Evolutionary conservation across 2,113 vertebrate genomes (phyloP).

Genomic region (Cyprinodon tularosa): DNA sequence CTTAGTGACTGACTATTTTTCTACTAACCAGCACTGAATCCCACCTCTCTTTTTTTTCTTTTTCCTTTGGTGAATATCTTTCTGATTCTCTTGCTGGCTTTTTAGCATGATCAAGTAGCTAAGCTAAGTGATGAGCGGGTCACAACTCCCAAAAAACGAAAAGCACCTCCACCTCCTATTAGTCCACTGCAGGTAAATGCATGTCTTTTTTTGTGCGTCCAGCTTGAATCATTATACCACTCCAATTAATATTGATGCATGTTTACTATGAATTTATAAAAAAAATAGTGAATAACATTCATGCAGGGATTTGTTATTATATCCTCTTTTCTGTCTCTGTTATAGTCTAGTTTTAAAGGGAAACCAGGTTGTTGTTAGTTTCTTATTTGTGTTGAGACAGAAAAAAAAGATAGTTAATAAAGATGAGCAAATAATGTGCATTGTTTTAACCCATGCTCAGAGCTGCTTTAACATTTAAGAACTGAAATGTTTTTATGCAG

Average conservation of each 20-base stretch:
- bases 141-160: slow-evolving; percentile 99
- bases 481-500: neutral
- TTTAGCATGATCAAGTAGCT: slow-evolving; percentile 96
- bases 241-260: slow-evolving; percentile 39
- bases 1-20: slow-evolving; percentile 45
- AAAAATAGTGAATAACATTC: slow-evolving; percentile 1
- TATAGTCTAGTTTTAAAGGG: slow-evolving; percentile 1
- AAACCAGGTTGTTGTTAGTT: neutral
- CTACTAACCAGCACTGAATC: slow-evolving; percentile 72
- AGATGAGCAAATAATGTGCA: neutral
- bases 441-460: neutral
- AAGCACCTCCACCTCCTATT: slow-evolving; percentile 98
- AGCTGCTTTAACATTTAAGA: neutral
- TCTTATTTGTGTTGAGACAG: neutral
- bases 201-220: slow-evolving; percentile 36
- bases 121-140: slow-evolving; percentile 96
- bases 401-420: neutral
- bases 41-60: slow-evolving; percentile 45
- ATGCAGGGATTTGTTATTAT: neutral
- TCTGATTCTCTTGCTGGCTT: slow-evolving; percentile 80
- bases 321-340: neutral
- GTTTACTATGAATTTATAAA: slow-evolving; percentile 20
- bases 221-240: slow-evolving; percentile 36
- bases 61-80: slow-evolving; percentile 37
- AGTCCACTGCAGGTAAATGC: slow-evolving; percentile 94